phyloP scores from a whole-genome alignment of 2,888 invertebrate genomes.

The Nezara viridula region DNA sequence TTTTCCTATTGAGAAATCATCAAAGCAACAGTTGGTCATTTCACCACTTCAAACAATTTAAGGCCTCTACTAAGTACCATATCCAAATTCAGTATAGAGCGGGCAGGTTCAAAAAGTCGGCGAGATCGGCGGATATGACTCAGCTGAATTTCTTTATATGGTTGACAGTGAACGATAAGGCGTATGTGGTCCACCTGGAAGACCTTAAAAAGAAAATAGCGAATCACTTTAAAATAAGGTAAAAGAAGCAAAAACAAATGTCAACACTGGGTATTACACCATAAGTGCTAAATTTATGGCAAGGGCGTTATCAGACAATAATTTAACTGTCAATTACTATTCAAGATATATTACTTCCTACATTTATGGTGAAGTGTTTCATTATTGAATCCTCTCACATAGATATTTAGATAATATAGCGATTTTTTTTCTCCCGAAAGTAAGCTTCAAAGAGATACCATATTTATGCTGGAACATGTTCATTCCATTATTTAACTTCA shows the following conservation, averaged over 20 bases:
- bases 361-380: too few species aligned
- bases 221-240: neutral
- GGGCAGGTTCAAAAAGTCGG: neutral
- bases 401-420: too few species aligned
- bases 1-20: neutral
- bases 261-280: neutral
- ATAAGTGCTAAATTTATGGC: neutral
- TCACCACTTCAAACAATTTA: neutral
- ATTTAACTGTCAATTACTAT: too few species aligned
- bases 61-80: neutral
- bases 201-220: neutral
- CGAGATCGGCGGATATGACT: constrained; percentile 15
- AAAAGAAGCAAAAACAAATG: neutral
- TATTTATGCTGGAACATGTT: too few species aligned
- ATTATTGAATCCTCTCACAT: too few species aligned
- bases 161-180: constrained; percentile 15
- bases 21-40: neutral
- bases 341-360: too few species aligned
- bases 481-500: too few species aligned
- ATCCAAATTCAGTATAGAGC: neutral
- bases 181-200: neutral
- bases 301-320: neutral
- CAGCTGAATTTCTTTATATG: constrained; percentile 1
- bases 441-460: too few species aligned
- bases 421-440: too few species aligned